Percentiles rank a stretch among this genome's conserved stretches.
phyloP scores from a whole-genome alignment of 2,888 invertebrate genomes.

The Liopterus haemorrhoidalis region DNA sequence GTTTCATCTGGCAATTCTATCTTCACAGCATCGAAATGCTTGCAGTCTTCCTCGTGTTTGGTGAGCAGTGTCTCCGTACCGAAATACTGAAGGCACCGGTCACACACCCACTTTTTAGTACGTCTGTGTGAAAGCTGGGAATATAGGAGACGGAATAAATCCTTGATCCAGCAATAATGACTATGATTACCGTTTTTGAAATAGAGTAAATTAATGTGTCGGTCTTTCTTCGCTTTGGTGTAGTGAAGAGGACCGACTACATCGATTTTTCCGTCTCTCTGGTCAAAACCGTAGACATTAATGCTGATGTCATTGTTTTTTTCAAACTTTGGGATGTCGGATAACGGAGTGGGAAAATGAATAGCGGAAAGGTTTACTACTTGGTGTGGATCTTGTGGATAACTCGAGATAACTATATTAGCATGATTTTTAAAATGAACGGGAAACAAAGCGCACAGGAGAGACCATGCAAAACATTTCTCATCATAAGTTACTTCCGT shows the following conservation, averaged over 20 bases:
- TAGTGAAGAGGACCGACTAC: constrained; percentile 11
- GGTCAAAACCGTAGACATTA: constrained; percentile 19
- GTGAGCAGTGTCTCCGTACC: not conserved
- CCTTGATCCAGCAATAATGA: constrained; percentile 17
- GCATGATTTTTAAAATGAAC: constrained; percentile 7
- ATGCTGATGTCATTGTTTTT: constrained; percentile 19
- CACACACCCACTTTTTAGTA: constrained; percentile 6
- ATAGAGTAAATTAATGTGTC: constrained; percentile 16
- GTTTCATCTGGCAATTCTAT: constrained; percentile 5
- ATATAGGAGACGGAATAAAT: constrained; percentile 3
- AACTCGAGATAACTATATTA: constrained; percentile 6
- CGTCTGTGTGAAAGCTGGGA: constrained; percentile 1
- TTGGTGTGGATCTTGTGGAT: constrained; percentile 13
- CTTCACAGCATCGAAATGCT: constrained; percentile 9
- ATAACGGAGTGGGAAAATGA: constrained; percentile 6
- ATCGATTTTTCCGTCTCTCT: not conserved
- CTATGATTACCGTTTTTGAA: constrained; percentile 1
- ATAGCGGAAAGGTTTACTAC: constrained; percentile 21
- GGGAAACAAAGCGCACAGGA: constrained; percentile 23
- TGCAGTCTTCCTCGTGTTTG: constrained; percentile 7
- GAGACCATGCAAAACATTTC: constrained; percentile 26
- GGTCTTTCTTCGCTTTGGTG: constrained; percentile 7
- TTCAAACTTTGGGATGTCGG: constrained; percentile 25
- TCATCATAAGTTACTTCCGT: constrained; percentile 22
- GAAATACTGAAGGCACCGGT: constrained; percentile 17